phyloP scores from a whole-genome alignment of 1,140 invertebrate genomes.

The Cherax quadricarinatus region DNA sequence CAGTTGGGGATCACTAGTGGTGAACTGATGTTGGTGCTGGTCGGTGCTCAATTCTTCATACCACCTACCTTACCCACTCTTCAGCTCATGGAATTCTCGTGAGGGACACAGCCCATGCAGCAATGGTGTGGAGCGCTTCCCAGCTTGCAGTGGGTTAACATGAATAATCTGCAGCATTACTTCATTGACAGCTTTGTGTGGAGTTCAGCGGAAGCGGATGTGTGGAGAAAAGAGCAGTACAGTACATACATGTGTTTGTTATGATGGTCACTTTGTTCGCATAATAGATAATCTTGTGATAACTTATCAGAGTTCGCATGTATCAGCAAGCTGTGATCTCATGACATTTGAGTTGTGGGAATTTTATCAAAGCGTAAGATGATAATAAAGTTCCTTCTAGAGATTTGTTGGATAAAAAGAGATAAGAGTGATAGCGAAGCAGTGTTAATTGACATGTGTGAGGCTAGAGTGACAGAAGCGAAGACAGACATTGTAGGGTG shows the following conservation, averaged over 20 bases:
- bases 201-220: slow-evolving; percentile 56
- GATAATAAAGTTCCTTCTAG: neutral
- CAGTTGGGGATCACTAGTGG: neutral
- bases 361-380: neutral
- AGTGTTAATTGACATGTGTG: neutral
- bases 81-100: no score
- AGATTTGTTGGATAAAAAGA: neutral
- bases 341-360: neutral
- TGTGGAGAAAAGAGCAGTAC: slow-evolving; percentile 27
- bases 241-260: neutral
- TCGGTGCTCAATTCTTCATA: neutral
- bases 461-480: neutral
- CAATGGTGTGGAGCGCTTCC: neutral
- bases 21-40: neutral
- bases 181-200: slow-evolving; percentile 14
- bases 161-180: neutral
- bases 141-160: neutral
- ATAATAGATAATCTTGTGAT: neutral
- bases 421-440: neutral
- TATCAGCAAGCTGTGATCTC: neutral
- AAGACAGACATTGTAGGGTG: no score
- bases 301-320: neutral
- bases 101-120: no score
- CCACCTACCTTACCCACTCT: neutral
- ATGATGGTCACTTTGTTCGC: neutral